Evolutionary conservation across 2,888 invertebrate species (phyloP).

Genomic region (Harpagoxenus sublaevis): DNA sequence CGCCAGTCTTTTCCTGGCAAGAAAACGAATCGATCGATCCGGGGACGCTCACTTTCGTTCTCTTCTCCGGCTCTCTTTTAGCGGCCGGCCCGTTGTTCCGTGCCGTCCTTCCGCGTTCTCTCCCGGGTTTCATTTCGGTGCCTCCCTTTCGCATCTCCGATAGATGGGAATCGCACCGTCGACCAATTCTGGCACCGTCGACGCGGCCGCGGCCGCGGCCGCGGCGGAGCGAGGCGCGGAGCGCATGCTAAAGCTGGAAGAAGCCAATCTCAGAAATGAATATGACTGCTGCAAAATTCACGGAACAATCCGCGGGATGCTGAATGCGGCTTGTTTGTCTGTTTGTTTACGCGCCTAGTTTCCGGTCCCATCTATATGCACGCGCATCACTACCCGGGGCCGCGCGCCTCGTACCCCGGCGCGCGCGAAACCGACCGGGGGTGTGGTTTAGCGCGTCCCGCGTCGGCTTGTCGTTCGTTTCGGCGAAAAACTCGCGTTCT

Average conservation of each 20-base stretch:
- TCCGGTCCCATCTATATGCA: conserved; percentile 83
- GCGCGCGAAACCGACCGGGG: conserved; percentile 2
- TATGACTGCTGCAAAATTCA: conserved; percentile 81
- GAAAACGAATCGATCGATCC: conserved; percentile 72
- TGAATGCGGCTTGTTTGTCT: conserved; percentile 80
- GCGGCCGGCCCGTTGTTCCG: conserved; percentile 10
- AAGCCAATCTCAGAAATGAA: conserved; percentile 79
- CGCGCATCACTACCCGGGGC: conserved; percentile 60
- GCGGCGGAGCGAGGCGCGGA: conserved; percentile 10
- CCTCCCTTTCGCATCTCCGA: conserved; percentile 58
- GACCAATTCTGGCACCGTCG: conserved; percentile 13
- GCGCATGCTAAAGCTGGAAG: conserved; percentile 65
- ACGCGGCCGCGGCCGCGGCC: no score
- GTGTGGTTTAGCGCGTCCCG: neutral
- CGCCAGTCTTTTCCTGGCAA: conserved; percentile 44
- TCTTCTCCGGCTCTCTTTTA: conserved; percentile 10
- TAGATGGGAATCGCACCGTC: conserved; percentile 66
- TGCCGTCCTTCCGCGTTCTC: neutral
- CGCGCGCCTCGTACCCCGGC: neutral
- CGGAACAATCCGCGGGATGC: conserved; percentile 74
- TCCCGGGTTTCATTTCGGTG: conserved; percentile 49
- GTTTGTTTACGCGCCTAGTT: conserved; percentile 83
- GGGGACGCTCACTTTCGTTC: conserved; percentile 61
- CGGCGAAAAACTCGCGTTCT: conserved; percentile 21
- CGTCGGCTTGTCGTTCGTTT: neutral